Base-by-base conservation (phyloP, 1,140 invertebrate species). In the Sycophila sp. region DNA sequence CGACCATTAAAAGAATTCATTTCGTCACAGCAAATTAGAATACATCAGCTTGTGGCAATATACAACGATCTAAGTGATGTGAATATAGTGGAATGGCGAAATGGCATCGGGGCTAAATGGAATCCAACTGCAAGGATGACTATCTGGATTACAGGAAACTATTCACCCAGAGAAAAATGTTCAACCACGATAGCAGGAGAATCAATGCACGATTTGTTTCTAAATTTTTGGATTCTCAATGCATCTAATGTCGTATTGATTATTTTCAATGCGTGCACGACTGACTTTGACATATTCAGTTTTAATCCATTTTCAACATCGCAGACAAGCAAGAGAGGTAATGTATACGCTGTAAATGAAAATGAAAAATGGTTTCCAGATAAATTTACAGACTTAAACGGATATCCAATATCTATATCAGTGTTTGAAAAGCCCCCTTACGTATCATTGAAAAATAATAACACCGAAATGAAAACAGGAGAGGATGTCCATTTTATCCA, bases 361-460 rank as follows among this genome's bases (percentile, higher is more conserved):
- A n/a, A 40, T 24, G 17, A 59, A 22, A 22, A 22, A 40, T 40
- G 38, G n/a, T 59, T 59, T 59, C 34, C 17, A 22, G 56, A 59
- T 24, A 59, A 59, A 59, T 59, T 59, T 40, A 40, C 24, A 19
- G 24, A 59, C 40, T 59, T 59, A 17, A n/a, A 59, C 26, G 56
- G 56, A 4, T 59, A 59, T 59, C 56, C 56, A 24, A 40, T 59
- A 42, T 40, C 7, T 2, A 40, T 59, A 40, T 40, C 56, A 22
- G 24, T 59, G 30, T 59, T 59, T 40, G 34, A 59, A 1, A 26
- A 59, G 19, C 34, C 36, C 4, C 32, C 38, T 38, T 59, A 26
- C 28, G 22, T 40, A 40, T 4, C 19, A 1, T 28, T 59, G 22
- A 26, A 10, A 24, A 13, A 36, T 26, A 28, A 59, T 42, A 36